Evolutionary conservation across 2,113 vertebrate species (phyloP), one percentile per base, ranked within the genome.

Genomic region (Nyctibius bracteatus): DNA sequence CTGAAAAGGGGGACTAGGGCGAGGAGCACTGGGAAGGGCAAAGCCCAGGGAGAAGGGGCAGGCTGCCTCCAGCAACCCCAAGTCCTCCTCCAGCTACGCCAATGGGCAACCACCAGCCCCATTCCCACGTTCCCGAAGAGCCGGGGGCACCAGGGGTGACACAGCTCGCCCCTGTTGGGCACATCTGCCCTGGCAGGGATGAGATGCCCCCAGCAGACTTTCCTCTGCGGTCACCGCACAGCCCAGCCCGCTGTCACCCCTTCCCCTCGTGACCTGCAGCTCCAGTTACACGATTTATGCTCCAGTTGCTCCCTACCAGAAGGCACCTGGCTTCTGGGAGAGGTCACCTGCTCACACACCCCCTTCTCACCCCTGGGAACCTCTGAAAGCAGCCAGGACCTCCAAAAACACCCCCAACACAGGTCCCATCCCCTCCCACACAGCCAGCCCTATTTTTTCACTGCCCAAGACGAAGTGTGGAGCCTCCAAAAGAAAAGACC

Each of bases 391-490:
- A 70, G 62, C 31, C 59, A 62, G 14, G n/a, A 31, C 43, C 73
- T 10, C 44, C 25, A 14, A 75, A 39, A 57, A 5, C 15, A 1
- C 5, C 27, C 55, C 10, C 5, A 15, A 17, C 6, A 21, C 33
- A 20, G n/a, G 17, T 33, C 71, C 7, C 25, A 0, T 8, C 33
- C 46, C 31, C 57, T 33, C 19, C 19, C 44, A 3, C 0, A 0
- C 12, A 35, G 25, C 41, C 12, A 33, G 28, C 4, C 0, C 31
- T 2, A 3, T 0, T 39, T 15, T 17, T 22, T 41, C 61, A 30
- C 63, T 9, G 27, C 63, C 80, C 63, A 16, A 74, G 71, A 27
- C 0, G 13, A 75, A 74, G 49, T 0, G 2, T 20, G 54, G 63
- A 20, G 17, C 5, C 0, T 2, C 11, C 17, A 63, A 44, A 90